phyloP scores from a whole-genome alignment of 2,888 invertebrate genomes.

The Tiliacea aurago region DNA sequence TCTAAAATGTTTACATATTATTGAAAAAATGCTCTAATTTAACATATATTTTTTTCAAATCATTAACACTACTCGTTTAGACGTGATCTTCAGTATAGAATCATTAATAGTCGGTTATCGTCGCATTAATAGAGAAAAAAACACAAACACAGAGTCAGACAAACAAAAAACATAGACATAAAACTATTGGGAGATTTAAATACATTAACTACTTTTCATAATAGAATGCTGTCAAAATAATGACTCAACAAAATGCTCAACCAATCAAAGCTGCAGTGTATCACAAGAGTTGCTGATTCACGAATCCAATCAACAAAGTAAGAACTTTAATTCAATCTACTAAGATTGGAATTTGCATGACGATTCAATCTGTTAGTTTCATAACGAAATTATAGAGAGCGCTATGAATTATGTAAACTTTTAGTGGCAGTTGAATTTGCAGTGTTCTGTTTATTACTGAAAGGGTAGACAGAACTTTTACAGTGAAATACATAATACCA shows the following conservation, averaged over 20 bases:
- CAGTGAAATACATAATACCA: background rate
- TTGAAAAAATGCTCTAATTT: too few species aligned
- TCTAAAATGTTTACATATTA: too few species aligned
- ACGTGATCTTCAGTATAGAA: too few species aligned
- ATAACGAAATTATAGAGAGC: conserved; percentile 31
- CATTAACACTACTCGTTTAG: too few species aligned
- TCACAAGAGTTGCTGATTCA: conserved; percentile 48
- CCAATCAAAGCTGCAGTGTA: conserved; percentile 32
- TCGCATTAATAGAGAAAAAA: too few species aligned
- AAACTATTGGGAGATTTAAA: too few species aligned
- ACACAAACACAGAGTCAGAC: too few species aligned
- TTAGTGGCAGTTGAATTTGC: conserved; percentile 25
- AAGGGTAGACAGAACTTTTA: background rate
- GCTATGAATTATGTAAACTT: conserved; percentile 51
- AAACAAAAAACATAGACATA: too few species aligned
- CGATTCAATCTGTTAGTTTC: conserved; percentile 44
- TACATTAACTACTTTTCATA: background rate
- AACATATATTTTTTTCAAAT: too few species aligned
- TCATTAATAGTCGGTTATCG: too few species aligned
- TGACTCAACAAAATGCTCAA: conserved; percentile 16
- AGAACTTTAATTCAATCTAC: conserved; percentile 38
- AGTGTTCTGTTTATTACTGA: conserved; percentile 7
- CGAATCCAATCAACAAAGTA: conserved; percentile 49
- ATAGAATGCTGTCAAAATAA: conserved; percentile 27
- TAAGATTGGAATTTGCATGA: conserved; percentile 58